Evolutionary conservation across 2,113 vertebrate species (phyloP).

Genomic region (Elaphurus davidianus): DNA sequence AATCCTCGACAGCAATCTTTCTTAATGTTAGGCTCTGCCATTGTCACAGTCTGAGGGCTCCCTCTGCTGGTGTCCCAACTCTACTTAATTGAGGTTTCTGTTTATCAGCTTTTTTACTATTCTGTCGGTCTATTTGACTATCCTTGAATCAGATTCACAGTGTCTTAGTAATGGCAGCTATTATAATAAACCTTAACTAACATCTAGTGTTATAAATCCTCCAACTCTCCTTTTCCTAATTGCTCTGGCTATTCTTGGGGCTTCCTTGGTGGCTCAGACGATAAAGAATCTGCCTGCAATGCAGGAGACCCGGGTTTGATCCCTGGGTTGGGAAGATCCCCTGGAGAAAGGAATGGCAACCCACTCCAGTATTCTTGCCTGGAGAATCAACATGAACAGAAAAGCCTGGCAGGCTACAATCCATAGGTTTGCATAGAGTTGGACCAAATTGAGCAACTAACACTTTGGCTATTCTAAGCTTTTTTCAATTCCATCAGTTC

Average conservation of each 20-base stretch:
- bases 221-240: not conserved
- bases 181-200: not conserved
- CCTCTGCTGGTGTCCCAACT: not conserved
- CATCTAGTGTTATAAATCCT: not conserved
- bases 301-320: too few relatives aligned
- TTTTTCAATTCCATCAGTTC: too few relatives aligned
- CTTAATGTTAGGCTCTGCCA: not conserved
- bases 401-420: too few relatives aligned
- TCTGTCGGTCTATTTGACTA: not conserved
- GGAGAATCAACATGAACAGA: too few relatives aligned
- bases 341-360: too few relatives aligned
- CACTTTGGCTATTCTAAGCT: not conserved
- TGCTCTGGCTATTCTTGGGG: not conserved
- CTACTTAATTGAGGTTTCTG: not conserved
- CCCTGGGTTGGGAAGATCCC: too few relatives aligned
- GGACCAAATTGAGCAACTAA: too few relatives aligned
- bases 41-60: not conserved
- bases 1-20: not conserved
- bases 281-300: not conserved
- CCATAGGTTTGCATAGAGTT: too few relatives aligned
- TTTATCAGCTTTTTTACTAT: not conserved
- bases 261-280: not conserved
- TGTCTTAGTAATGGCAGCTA: not conserved
- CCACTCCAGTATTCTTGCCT: too few relatives aligned
- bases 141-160: not conserved